Percentiles rank a stretch among this genome's conserved stretches.
phyloP scores from a whole-genome alignment of 1,140 invertebrate genomes.

The Melanaphis sacchari region DNA sequence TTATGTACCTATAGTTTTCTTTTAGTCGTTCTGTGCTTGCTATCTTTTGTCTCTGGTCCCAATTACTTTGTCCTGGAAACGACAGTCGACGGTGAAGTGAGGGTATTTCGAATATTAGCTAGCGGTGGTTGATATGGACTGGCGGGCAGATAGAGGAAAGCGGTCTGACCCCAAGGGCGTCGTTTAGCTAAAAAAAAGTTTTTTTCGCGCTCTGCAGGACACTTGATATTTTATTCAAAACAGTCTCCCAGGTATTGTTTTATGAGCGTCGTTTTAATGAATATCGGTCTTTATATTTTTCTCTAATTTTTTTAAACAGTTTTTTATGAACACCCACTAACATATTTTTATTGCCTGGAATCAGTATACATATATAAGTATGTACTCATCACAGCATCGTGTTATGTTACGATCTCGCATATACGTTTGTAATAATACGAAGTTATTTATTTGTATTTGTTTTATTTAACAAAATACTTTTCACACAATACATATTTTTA shows the following conservation, averaged over 20 bases:
- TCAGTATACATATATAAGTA: background rate
- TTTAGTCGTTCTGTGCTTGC: background rate
- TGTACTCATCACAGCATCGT: background rate
- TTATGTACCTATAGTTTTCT: constrained; percentile 29
- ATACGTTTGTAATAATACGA: background rate
- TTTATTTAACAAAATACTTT: background rate
- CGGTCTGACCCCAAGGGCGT: constrained; percentile 48
- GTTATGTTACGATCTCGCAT: background rate
- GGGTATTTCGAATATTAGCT: constrained; percentile 45
- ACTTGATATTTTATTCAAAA: constrained; percentile 58
- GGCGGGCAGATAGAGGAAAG: background rate
- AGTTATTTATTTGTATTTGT: background rate
- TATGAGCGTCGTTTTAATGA: constrained; percentile 55
- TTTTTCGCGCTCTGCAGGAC: constrained; percentile 39
- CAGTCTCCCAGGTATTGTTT: constrained; percentile 56
- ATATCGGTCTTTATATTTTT: constrained; percentile 47
- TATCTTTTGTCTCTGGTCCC: constrained; percentile 48
- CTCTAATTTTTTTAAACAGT: constrained; percentile 48
- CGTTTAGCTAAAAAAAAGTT: constrained; percentile 45
- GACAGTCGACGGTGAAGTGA: background rate
- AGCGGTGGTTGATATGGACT: constrained; percentile 27
- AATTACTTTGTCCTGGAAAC: constrained; percentile 43
- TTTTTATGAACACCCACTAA: constrained; percentile 1
- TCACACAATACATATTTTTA: background rate
- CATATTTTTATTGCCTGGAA: background rate